phyloP scores from a whole-genome alignment of 2,113 vertebrate species.

The Nettapus auritus region DNA sequence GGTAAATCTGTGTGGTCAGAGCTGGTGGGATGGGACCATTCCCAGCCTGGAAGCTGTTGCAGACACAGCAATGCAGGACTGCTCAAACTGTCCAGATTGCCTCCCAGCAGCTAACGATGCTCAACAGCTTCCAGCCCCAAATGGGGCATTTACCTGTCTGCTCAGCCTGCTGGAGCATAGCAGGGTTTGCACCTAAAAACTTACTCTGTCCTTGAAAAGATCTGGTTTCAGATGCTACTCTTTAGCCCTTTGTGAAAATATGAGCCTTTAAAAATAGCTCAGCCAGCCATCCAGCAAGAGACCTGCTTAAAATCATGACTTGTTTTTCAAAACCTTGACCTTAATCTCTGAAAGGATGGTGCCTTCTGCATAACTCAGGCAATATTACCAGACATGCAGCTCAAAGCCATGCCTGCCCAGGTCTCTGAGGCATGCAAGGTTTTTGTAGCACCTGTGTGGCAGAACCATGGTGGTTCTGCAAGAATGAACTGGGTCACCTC shows the following conservation, averaged over 20 bases:
- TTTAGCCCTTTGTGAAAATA: background rate
- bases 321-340: background rate
- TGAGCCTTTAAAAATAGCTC: background rate
- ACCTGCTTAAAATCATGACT: background rate
- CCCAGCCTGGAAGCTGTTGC: background rate
- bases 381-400: background rate
- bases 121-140: background rate
- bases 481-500: background rate
- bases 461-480: background rate
- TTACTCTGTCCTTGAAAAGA: background rate
- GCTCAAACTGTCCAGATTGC: background rate
- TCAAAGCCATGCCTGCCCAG: background rate
- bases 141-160: background rate
- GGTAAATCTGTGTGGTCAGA: background rate
- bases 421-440: background rate
- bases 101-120: background rate
- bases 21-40: background rate
- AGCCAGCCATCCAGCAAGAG: background rate
- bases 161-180: background rate
- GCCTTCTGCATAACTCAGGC: background rate
- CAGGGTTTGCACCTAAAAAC: background rate
- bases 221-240: background rate
- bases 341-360: background rate
- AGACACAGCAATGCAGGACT: background rate
- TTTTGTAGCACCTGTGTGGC: background rate